Base-by-base conservation (phyloP, 2,888 invertebrate species). In the Tenodera sinensis region DNA sequence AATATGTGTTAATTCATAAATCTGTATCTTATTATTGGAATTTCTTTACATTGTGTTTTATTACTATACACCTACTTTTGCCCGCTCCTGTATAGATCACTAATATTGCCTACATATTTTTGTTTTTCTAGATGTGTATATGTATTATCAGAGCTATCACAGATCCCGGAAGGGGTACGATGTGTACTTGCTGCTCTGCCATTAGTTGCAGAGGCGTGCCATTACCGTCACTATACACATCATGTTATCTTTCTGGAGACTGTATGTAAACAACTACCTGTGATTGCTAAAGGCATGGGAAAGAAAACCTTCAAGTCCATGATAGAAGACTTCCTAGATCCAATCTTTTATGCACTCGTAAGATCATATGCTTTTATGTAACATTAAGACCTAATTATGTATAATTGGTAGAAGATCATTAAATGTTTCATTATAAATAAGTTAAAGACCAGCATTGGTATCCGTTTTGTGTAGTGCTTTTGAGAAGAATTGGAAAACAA, bases 201-300 rank as follows among this genome's bases (percentile, higher is more conserved):
- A 27, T 90, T 92, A 81, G 91, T 94, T 85, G 93, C 93, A 8
- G 93, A 93, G 90, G 93, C 94, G 30, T 93, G 92, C n/a, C 91
- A 91, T 14, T 91, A 92, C 89, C 92, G 92, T 82, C 94, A 94
- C 91, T 95, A 94, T 91, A 92, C 94, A 8, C 94, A 94, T 84
- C 94, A 95, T 91, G 92, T 94, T 27, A 92, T 92, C 85, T 92
- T 94, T 89, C 91, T 94, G 88, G 94, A 95, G 91, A 94, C 94
- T 3, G 91, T 94, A 1, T 94, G 94, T 92, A 94, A 94, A 92
- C 93, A 93, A 92, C 91, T 95, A 30, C 94, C 94, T 27, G 92
- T 92, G 47, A 92, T 95, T 54, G 94, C 93, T 81, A 93, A 93
- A 90, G 93, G 93, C 14, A 90, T 94, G 84, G 94, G 94, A 28